Evolutionary conservation across 2,888 invertebrate species (phyloP).

Genomic region (Camponotus fellah): DNA sequence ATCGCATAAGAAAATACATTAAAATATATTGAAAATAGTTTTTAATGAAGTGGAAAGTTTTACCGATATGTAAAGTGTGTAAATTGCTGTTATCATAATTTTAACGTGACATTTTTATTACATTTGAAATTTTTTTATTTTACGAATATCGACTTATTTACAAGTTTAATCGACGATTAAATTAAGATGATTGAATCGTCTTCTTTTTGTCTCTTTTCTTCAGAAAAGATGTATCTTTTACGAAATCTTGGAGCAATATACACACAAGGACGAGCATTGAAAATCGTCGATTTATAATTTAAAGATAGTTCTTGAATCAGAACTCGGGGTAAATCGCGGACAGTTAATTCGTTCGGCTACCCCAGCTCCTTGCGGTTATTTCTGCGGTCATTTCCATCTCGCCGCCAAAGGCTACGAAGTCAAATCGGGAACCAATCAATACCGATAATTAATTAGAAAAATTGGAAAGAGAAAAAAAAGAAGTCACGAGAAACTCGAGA

Average conservation of each 20-base stretch:
- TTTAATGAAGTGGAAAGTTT: not conserved
- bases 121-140: constrained; percentile 7
- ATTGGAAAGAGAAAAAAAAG: constrained; percentile 74
- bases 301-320: constrained; percentile 71
- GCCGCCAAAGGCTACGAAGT: constrained; percentile 72
- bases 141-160: not conserved
- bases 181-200: constrained; percentile 27
- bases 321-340: constrained; percentile 72
- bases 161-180: constrained; percentile 22
- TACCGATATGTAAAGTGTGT: not conserved
- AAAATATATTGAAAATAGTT: not conserved
- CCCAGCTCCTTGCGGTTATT: constrained; percentile 69
- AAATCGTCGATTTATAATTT: constrained; percentile 66
- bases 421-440: constrained; percentile 81
- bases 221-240: not conserved
- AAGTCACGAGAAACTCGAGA: constrained; percentile 80
- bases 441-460: constrained; percentile 84
- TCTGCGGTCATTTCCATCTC: constrained; percentile 73
- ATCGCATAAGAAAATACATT: not conserved
- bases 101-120: not conserved
- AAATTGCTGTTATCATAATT: not conserved
- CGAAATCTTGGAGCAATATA: not conserved
- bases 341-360: constrained; percentile 75
- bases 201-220: not conserved
- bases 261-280: constrained; percentile 60